Base-by-base conservation (phyloP, 2,888 invertebrate species). In the Danaus chrysippus region DNA sequence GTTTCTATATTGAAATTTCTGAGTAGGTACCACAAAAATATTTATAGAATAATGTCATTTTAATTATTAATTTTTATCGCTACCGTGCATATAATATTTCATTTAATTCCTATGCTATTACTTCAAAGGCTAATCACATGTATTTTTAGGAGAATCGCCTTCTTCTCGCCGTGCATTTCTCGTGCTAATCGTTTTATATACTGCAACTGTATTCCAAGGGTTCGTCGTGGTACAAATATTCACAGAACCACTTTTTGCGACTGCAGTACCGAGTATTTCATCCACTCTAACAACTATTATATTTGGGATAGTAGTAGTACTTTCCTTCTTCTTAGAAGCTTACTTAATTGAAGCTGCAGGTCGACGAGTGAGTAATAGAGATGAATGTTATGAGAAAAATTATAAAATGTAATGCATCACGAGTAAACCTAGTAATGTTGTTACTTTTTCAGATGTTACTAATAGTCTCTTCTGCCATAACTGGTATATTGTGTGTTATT, bases 161-260 rank as follows among this genome's bases (percentile, higher is more conserved):
- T 77, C 86, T 1, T 78, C 83, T 0, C 82, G 83, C 0, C 74
- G 73, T 1, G 83, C 82, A 0, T 66, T 87, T 10, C 12, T 72
- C 1, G 67, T 84, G 0, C 68, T 69, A 1, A 34, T 84, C 0
- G 68, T 72, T 0, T 66, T 87, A 3, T 73, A 77, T 62, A 79
- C 81, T 0, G 70, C 79, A 0, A 70, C 79, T 12, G 76, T 83
- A 11, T 84, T 84, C 71, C 86, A 88, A 79, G 88, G 88, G 0
- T 61, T 86, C 0, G 72, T 85, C 0, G 80, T 80, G 0, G 70
- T 87, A 0, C 84, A 86, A 66, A 86, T 87, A 34, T 87, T 84
- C 64, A 86, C 87, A 0, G 81, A 78, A 10, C 84, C 84, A 0
- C 61, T 88, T 42, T 87, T 88, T 64, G 65, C 65, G 0, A 75